Percentiles rank a stretch among this genome's conserved stretches.
Conservation (phyloP, 2,888 invertebrate species). For the Chrysolina oricalcia region DNA sequence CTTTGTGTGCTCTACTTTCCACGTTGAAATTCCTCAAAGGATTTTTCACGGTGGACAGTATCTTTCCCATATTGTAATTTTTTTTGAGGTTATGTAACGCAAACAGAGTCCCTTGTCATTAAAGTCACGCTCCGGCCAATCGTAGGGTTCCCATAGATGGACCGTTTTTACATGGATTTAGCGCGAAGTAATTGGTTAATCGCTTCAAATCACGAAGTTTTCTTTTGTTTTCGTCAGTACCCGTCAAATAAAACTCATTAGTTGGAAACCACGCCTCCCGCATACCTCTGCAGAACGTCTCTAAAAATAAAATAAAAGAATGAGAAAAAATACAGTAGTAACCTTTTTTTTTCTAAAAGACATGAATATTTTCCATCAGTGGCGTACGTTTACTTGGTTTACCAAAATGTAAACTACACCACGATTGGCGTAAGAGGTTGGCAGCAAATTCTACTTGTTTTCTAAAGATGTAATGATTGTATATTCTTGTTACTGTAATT, state of each 20-base stretch:
- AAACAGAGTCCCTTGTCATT: slow-evolving; percentile 3
- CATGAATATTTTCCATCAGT: slow-evolving; percentile 60
- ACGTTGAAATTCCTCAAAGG: slow-evolving; percentile 82
- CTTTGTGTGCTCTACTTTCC: slow-evolving; percentile 83
- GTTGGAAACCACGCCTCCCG: slow-evolving; percentile 48
- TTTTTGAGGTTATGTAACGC: slow-evolving; percentile 52
- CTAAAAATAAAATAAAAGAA: slow-evolving; percentile 53
- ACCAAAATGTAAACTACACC: background rate
- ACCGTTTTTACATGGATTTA: slow-evolving; percentile 35
- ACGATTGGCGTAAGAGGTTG: background rate
- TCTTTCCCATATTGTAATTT: slow-evolving; percentile 67
- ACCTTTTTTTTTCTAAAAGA: slow-evolving; percentile 56
- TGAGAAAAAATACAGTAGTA: slow-evolving; percentile 52
- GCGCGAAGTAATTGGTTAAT: slow-evolving; percentile 37
- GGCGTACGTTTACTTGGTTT: slow-evolving; percentile 44
- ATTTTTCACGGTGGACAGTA: slow-evolving; percentile 74
- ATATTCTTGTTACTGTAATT: too few species aligned
- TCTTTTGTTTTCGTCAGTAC: slow-evolving; percentile 41
- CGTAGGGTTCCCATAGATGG: slow-evolving; percentile 16
- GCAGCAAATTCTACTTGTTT: background rate
- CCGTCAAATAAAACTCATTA: slow-evolving; percentile 39
- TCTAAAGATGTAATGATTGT: background rate
- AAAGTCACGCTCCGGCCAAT: background rate
- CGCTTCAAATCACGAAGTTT: slow-evolving; percentile 37
- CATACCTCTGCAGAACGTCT: slow-evolving; percentile 46